phyloP scores from a whole-genome alignment of 2,888 invertebrate species.

The Chaetogeoica ovagalla region DNA sequence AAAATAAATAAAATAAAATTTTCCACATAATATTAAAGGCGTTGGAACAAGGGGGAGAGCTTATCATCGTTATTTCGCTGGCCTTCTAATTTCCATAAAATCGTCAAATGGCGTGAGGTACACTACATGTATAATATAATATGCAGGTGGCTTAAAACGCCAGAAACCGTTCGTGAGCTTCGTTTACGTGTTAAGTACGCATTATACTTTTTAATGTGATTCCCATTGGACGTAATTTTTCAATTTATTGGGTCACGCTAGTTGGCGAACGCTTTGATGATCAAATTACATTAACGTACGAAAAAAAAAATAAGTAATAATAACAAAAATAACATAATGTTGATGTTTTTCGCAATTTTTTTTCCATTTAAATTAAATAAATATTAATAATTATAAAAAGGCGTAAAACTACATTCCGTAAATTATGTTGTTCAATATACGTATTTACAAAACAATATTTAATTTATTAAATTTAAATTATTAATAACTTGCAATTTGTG shows the following conservation, averaged over 20 bases:
- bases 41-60: not conserved
- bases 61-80: constrained; percentile 5
- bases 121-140: not conserved
- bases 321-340: constrained; percentile 12
- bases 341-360: not conserved
- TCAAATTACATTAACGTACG: constrained; percentile 37
- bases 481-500: no score
- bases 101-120: constrained; percentile 42
- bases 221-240: constrained; percentile 40
- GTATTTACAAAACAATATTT: not conserved
- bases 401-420: no score
- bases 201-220: constrained; percentile 44
- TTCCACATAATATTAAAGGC: constrained; percentile 9
- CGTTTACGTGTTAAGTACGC: constrained; percentile 35
- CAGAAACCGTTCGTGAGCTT: constrained; percentile 27
- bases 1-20: no score
- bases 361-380: constrained; percentile 9
- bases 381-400: not conserved
- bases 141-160: constrained; percentile 13
- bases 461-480: no score
- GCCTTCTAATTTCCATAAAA: constrained; percentile 38
- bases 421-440: not conserved
- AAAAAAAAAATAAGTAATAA: constrained; percentile 3
- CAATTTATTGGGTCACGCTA: constrained; percentile 48
- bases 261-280: constrained; percentile 8